phyloP scores from a whole-genome alignment of 2,113 vertebrate species.

The Osmerus eperlanus region DNA sequence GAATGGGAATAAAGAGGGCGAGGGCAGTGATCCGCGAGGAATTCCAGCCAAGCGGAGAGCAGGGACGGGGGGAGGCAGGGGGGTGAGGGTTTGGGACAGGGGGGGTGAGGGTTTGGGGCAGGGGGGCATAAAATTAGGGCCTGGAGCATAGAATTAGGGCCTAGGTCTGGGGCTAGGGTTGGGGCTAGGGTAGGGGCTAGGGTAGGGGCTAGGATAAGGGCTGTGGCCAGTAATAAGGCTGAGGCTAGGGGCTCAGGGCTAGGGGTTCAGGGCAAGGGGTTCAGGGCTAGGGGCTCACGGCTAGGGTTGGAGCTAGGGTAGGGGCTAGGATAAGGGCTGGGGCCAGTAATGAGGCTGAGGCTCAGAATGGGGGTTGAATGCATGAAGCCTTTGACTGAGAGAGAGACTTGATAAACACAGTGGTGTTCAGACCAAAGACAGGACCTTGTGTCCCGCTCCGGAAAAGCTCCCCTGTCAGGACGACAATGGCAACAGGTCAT shows the following conservation, averaged over 20 bases:
- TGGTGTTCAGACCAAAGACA: constrained; percentile 41
- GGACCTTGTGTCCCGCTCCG: constrained; percentile 25
- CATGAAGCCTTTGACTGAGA: constrained; percentile 41
- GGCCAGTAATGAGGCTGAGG: no score
- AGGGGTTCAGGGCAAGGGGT: no score
- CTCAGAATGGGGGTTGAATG: constrained; percentile 16
- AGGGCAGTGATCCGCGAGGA: constrained; percentile 73
- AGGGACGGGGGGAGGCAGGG: no score
- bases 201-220: no score
- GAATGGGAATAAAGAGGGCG: constrained; percentile 74
- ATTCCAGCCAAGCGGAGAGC: constrained; percentile 56
- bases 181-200: no score
- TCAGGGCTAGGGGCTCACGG: no score
- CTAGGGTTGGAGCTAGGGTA: no score
- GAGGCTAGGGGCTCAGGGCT: no score
- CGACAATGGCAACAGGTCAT: constrained; percentile 57
- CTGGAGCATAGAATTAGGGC: neutral
- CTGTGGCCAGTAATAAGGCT: no score
- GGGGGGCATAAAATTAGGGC: no score
- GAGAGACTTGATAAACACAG: constrained; percentile 41
- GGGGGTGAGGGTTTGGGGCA: neutral
- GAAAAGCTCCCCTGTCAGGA: constrained; percentile 42
- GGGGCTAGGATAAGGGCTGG: no score
- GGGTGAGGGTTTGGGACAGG: no score
- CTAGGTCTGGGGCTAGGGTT: neutral